Evolutionary conservation across 2,888 invertebrate species (phyloP).

Genomic region (Chymomyza caudatula): DNA sequence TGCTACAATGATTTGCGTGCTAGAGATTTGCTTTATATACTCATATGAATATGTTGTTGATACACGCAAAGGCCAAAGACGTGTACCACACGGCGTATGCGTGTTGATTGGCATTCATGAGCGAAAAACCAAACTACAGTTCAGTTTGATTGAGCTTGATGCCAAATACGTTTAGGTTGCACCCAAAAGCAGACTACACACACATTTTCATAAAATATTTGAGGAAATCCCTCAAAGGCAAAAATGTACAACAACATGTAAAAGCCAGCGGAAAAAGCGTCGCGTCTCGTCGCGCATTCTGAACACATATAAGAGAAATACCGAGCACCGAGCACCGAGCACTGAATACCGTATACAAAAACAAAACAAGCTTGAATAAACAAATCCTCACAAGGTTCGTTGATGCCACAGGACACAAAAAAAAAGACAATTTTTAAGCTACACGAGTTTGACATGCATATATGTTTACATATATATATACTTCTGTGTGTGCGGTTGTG

Average conservation of each 20-base stretch:
- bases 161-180: background rate
- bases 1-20: conserved; percentile 36
- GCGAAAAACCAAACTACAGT: background rate
- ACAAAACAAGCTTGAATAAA: conserved; percentile 51
- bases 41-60: background rate
- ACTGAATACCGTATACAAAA: conserved; percentile 8
- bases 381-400: conserved; percentile 42
- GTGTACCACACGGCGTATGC: conserved; percentile 48
- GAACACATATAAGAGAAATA: background rate
- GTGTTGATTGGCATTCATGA: conserved; percentile 52
- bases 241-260: conserved; percentile 24
- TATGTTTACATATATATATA: background rate
- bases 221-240: conserved; percentile 36
- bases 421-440: conserved; percentile 17
- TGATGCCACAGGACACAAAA: background rate
- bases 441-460: conserved; percentile 22
- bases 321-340: background rate
- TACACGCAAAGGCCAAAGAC: conserved; percentile 1
- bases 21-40: conserved; percentile 12
- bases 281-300: background rate
- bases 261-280: background rate
- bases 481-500: background rate
- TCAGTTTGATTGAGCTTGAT: conserved; percentile 29
- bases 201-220: conserved; percentile 4
- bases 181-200: background rate